These are phyloP conservation scores for Oreochromis aureus DNA, from an alignment of 2,113 vertebrate genomes.

Conservation along the genomic window DNA sequence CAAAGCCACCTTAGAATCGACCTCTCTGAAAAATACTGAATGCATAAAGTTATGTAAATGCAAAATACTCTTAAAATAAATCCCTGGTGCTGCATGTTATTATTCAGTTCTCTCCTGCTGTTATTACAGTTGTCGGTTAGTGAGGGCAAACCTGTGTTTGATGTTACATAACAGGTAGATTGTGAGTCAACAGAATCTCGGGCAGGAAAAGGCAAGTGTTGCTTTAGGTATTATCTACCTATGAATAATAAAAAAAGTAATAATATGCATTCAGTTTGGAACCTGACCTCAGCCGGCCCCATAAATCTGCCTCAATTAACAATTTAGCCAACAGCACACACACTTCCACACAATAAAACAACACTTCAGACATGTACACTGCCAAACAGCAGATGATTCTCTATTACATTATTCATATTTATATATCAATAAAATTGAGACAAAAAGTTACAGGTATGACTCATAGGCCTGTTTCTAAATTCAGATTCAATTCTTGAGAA, in stretches of 20 bases:
- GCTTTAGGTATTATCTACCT: not conserved
- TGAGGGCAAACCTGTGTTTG: not conserved
- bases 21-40: not conserved
- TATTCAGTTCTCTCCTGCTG: not conserved
- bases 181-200: not conserved
- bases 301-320: not conserved
- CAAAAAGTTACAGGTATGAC: not conserved
- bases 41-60: not conserved
- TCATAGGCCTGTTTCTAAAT: not conserved
- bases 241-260: not conserved
- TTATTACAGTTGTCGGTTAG: not conserved
- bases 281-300: not conserved
- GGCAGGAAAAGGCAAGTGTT: not conserved
- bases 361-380: not conserved
- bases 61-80: not conserved
- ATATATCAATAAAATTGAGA: not conserved
- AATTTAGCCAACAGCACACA: not conserved
- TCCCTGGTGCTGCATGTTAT: not conserved
- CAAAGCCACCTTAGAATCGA: not conserved
- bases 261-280: not conserved
- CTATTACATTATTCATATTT: not conserved
- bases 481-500: not conserved
- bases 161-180: not conserved
- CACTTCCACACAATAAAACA: not conserved
- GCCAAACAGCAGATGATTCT: not conserved